Evolutionary conservation across 2,888 invertebrate genomes (phyloP).

Genomic region (Drosophila neotestacea): DNA sequence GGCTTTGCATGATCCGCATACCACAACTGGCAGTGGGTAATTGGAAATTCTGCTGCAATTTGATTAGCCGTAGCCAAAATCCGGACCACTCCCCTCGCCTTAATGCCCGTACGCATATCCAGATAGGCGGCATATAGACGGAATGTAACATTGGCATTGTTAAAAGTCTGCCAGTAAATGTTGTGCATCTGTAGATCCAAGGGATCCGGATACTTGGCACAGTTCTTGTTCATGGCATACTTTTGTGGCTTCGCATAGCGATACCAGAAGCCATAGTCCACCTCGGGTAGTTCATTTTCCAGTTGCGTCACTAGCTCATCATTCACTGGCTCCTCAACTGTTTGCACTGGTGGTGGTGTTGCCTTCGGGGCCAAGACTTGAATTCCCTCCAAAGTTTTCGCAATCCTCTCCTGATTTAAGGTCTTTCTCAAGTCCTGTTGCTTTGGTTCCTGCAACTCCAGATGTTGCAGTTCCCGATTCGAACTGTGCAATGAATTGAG

Average conservation of each 20-base stretch:
- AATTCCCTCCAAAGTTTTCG: not conserved
- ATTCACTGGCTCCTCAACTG: conserved; percentile 50
- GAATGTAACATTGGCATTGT: conserved; percentile 92
- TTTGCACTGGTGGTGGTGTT: not conserved
- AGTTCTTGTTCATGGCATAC: conserved; percentile 84
- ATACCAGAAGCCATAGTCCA: conserved; percentile 68
- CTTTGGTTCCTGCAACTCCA: not conserved
- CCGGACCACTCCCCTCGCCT: conserved; percentile 89
- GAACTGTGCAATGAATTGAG: conserved; percentile 27
- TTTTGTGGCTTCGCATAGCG: conserved; percentile 52
- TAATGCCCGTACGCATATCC: conserved; percentile 90
- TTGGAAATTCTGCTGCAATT: conserved; percentile 87
- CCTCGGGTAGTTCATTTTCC: conserved; percentile 64
- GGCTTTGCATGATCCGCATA: conserved; percentile 92
- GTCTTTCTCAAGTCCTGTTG: not conserved
- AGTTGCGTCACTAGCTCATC: conserved; percentile 54
- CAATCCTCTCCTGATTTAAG: not conserved
- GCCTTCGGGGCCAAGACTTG: not conserved
- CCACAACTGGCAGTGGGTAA: conserved; percentile 94
- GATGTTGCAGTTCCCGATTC: conserved; percentile 2
- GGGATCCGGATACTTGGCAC: conserved; percentile 93
- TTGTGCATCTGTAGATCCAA: conserved; percentile 96
- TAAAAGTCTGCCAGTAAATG: conserved; percentile 95
- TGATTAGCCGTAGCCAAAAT: conserved; percentile 94
- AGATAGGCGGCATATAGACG: conserved; percentile 95